A percentile compares a stretch with the other conserved stretches of the same genome.
These are phyloP conservation scores for Galagoides demidoff DNA, from an alignment of 2,797 vertebrate species.

Conservation along the genomic window DNA sequence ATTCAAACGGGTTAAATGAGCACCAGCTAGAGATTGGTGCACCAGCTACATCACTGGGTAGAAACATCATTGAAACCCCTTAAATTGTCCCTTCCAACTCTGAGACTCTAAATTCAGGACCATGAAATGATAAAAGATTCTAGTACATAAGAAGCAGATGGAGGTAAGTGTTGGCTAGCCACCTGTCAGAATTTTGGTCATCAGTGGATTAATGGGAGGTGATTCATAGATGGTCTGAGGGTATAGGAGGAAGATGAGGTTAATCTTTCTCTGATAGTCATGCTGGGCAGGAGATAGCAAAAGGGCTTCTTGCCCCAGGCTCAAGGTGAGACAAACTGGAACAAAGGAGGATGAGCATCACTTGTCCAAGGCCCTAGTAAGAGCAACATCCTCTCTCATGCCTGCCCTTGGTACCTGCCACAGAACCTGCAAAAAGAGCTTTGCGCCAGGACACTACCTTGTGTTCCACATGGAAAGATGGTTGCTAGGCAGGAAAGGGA, in stretches of 20 bases:
- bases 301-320: background rate
- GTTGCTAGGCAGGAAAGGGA: background rate
- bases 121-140: background rate
- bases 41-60: background rate
- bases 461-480: accelerated
- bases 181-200: background rate
- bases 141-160: background rate
- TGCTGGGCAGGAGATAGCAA: background rate
- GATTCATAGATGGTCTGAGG: background rate
- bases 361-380: background rate
- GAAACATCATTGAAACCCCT: background rate
- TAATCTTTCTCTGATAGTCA: background rate
- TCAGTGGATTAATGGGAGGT: background rate
- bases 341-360: accelerated
- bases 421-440: background rate
- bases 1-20: background rate
- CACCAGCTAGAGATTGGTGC: background rate
- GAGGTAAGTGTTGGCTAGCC: background rate
- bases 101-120: background rate
- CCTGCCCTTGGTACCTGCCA: background rate
- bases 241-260: background rate
- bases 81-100: background rate
- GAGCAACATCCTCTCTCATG: background rate
- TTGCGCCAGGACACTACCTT: no score
- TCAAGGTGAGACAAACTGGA: background rate